Evolutionary conservation across 2,888 invertebrate genomes (phyloP), one percentile per base, ranked within the genome.

Genomic region (Chaetoderma sp.): DNA sequence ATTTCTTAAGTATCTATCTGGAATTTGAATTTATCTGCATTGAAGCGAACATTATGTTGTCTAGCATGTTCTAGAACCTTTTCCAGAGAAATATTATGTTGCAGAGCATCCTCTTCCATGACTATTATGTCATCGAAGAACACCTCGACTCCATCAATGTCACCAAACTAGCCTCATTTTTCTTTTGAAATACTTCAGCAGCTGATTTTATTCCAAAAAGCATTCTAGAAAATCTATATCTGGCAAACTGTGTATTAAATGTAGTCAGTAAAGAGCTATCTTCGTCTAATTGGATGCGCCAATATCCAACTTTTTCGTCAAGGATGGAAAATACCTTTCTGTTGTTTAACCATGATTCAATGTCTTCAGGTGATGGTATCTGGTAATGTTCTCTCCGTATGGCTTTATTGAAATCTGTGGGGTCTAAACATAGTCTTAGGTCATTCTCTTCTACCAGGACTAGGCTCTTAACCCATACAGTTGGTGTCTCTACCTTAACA

Each of bases 211-310:
- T 60, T 10, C 72, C 72, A 54, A 71, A 73, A 5, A 72, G 69
- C 60, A 73, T 36, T 13, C 74, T n/a, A 1, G 28, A 18, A 25
- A 68, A 71, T 13, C 62, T 28, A 18, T 62, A 64, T n/a, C 69
- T 8, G 8, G 68, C 65, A 60, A 55, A 66, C 0, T 68, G 72
- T n/a, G 63, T 71, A 49, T 72, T 62, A 36, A 73, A 75, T 39
- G 73, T 75, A n/a, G n/a, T n/a, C n/a, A n/a, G n/a, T n/a, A n/a
- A n/a, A n/a, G 50, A 64, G 25, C 65, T 68, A 30, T 71, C 59
- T 4, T 65, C 62, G 33, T 54, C 59, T 6, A 76, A 60, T 39
- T 57, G 60, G 10, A 72, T 58, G 23, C 70, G 69, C 63, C 67
- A 72, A 33, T 60, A 75, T n/a, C 66, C 72, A 56, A 65, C 56